Evolutionary conservation across 2,797 vertebrate genomes (phyloP).

Genomic region (Enteromius viviparus): DNA sequence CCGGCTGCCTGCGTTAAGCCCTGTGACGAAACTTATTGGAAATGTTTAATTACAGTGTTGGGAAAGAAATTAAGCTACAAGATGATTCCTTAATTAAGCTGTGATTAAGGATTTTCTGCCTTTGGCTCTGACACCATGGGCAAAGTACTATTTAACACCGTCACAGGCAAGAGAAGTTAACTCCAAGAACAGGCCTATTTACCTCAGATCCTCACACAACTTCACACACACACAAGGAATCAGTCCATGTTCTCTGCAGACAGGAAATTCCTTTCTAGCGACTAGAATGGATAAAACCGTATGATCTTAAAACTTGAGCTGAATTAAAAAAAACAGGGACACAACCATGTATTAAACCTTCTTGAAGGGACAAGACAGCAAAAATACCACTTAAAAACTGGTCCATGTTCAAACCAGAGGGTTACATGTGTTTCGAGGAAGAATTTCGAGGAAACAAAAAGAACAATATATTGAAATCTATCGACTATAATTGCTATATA

Average conservation of each 20-base stretch:
- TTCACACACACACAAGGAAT: slow-evolving; percentile 36
- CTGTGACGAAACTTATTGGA: slow-evolving; percentile 62
- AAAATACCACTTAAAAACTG: slow-evolving; percentile 1
- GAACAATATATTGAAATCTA: background rate
- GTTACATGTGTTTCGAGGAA: background rate
- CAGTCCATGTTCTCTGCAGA: slow-evolving; percentile 20
- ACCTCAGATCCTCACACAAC: slow-evolving; percentile 33
- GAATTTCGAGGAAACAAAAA: background rate
- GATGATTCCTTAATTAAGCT: slow-evolving; percentile 63
- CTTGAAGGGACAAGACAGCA: background rate
- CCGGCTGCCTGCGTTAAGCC: slow-evolving; percentile 55
- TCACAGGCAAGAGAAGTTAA: slow-evolving; percentile 45
- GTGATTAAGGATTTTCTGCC: slow-evolving; percentile 61
- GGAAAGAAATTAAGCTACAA: slow-evolving; percentile 59
- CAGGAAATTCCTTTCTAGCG: slow-evolving; percentile 17
- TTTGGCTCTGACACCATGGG: slow-evolving; percentile 48
- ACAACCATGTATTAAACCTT: slow-evolving; percentile 30
- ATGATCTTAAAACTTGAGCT: slow-evolving; percentile 38
- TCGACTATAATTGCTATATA: background rate
- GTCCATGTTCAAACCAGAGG: background rate
- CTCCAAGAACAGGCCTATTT: slow-evolving; percentile 35
- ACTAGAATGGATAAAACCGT: slow-evolving; percentile 32
- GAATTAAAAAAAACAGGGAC: slow-evolving; percentile 12
- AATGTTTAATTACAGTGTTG: slow-evolving; percentile 64
- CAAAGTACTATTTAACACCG: slow-evolving; percentile 40